Evolutionary conservation across 2,888 invertebrate genomes (phyloP).

Genomic region (Pachycephus smyrnensis): DNA sequence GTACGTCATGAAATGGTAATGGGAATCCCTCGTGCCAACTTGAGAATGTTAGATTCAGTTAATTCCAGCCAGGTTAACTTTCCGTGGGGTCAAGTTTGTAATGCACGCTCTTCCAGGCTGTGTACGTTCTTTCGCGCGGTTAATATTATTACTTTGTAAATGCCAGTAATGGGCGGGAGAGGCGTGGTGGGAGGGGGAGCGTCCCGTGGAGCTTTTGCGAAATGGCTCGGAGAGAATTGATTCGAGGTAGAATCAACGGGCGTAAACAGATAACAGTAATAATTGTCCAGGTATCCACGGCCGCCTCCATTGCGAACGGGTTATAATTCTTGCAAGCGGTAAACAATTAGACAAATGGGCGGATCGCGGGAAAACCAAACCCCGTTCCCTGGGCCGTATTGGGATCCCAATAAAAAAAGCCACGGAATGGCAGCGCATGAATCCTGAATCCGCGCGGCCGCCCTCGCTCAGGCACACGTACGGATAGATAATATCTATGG

Average conservation of each 20-base stretch:
- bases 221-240: conserved; percentile 23
- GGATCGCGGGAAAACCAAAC: conserved; percentile 24
- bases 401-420: conserved; percentile 13
- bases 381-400: conserved; percentile 8
- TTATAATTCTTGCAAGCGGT: conserved; percentile 30
- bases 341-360: conserved; percentile 32
- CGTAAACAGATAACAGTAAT: conserved; percentile 42
- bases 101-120: background rate
- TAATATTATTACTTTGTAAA: background rate
- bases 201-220: background rate
- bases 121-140: background rate
- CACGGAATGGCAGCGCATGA: conserved; percentile 10
- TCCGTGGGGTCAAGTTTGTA: background rate
- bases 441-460: conserved; percentile 5
- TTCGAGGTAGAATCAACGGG: conserved; percentile 35
- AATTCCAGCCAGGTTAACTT: background rate
- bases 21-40: background rate
- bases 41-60: background rate
- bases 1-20: background rate
- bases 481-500: conserved; percentile 42
- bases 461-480: conserved; percentile 26
- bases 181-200: background rate
- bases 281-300: conserved; percentile 26
- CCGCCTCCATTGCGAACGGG: conserved; percentile 5
- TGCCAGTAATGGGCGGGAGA: background rate